A percentile compares a stretch with the other conserved stretches of the same genome.
These are phyloP conservation scores for Cheilosia soror DNA, from an alignment of 2,888 invertebrate genomes.

Conservation along the genomic window DNA sequence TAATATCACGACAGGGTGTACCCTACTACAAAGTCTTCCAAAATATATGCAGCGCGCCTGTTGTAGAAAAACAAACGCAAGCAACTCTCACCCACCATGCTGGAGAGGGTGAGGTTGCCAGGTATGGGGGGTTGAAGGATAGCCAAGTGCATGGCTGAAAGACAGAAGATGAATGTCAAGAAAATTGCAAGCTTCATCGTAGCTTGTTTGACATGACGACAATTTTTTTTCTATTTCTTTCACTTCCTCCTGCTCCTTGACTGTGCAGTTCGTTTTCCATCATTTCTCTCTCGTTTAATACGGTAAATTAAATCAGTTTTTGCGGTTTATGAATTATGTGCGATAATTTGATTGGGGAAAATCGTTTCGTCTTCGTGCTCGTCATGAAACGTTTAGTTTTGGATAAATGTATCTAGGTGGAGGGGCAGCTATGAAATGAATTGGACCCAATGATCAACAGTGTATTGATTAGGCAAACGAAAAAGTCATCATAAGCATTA, in stretches of 20 bases:
- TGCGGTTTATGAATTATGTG: constrained; percentile 64
- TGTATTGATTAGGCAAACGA: background rate
- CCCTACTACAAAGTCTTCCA: constrained; percentile 9
- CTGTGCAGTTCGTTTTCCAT: background rate
- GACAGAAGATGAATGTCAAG: constrained; percentile 25
- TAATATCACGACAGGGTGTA: constrained; percentile 30
- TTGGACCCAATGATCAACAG: background rate
- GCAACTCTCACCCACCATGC: background rate
- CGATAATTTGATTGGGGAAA: constrained; percentile 63
- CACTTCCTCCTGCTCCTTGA: background rate
- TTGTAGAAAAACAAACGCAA: background rate
- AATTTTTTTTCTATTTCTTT: background rate
- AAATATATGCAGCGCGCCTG: background rate
- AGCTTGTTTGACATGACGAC: constrained; percentile 22
- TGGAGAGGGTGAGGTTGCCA: constrained; percentile 1
- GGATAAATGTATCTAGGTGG: background rate
- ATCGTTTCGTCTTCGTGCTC: constrained; percentile 12
- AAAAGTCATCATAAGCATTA: background rate
- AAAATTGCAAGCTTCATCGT: constrained; percentile 6
- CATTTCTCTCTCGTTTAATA: constrained; percentile 26
- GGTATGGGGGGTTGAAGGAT: constrained; percentile 5
- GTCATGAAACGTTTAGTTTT: constrained; percentile 22
- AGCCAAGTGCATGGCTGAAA: constrained; percentile 23
- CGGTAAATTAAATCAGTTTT: constrained; percentile 66
- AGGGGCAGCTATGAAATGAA: background rate